These are phyloP conservation scores for Tachuris rubrigastra DNA, from an alignment of 2,113 vertebrate species.

Conservation along the genomic window DNA sequence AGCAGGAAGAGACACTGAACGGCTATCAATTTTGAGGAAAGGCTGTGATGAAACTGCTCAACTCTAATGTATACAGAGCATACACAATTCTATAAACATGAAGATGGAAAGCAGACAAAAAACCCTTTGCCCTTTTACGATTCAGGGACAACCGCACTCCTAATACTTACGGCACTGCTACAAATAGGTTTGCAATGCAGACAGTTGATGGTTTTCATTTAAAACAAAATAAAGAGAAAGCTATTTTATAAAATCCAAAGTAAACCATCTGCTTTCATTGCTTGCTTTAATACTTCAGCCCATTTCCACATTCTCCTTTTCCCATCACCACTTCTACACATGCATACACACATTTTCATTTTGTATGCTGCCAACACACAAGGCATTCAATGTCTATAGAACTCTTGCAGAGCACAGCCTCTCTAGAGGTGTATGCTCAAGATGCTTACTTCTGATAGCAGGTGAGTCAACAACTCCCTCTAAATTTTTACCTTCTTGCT, in stretches of 20 bases:
- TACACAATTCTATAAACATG: background rate
- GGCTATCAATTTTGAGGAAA: constrained; percentile 16
- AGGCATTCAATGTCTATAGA: background rate
- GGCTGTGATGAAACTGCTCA: background rate
- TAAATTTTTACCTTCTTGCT: background rate
- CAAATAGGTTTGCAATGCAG: constrained; percentile 29
- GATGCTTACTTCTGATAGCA: background rate
- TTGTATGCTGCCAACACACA: background rate
- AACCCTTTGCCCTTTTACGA: background rate
- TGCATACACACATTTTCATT: background rate
- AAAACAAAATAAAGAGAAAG: constrained; percentile 50
- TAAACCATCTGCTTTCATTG: constrained; percentile 7
- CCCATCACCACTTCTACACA: background rate
- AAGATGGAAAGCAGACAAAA: background rate
- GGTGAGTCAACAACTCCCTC: background rate
- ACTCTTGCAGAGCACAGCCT: background rate
- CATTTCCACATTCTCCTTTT: background rate
- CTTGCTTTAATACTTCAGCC: constrained; percentile 33
- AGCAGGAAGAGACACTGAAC: background rate
- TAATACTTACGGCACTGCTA: background rate
- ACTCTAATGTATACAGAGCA: background rate
- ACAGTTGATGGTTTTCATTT: constrained; percentile 31
- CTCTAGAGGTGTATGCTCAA: background rate
- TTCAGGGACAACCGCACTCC: background rate
- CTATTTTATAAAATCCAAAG: constrained; percentile 56